phyloP scores from a whole-genome alignment of 1,140 invertebrate genomes.

The Araneus ventricosus region DNA sequence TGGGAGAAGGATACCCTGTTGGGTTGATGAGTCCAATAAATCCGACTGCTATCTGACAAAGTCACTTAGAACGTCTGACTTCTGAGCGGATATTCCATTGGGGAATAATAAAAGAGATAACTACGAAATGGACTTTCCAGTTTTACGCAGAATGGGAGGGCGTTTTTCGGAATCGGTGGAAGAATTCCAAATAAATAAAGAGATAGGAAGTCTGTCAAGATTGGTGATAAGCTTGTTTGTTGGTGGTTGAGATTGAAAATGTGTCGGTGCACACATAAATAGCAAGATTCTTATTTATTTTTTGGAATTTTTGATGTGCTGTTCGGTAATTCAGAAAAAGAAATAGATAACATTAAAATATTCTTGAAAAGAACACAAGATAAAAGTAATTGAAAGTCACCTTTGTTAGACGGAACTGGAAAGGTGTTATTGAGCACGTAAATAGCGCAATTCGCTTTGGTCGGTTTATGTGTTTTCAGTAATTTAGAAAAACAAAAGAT shows the following conservation, averaged over 20 bases:
- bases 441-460: too few species aligned
- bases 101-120: neutral
- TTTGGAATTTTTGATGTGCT: too few species aligned
- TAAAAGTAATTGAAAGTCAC: too few species aligned
- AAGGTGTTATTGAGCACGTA: too few species aligned
- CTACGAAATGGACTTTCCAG: neutral
- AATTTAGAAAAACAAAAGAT: too few species aligned
- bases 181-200: constrained; percentile 1
- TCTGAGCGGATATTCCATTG: neutral
- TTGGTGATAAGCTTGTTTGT: neutral
- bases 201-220: neutral
- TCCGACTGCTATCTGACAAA: neutral
- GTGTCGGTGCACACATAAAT: neutral
- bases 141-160: constrained; percentile 11
- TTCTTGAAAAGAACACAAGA: too few species aligned
- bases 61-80: neutral
- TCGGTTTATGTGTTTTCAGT: too few species aligned
- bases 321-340: too few species aligned
- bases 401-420: too few species aligned
- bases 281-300: too few species aligned
- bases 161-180: neutral
- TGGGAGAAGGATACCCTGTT: neutral
- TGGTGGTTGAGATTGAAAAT: neutral
- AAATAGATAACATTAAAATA: too few species aligned
- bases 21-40: constrained; percentile 15